Evolutionary conservation across 92 coral and sea anemone genomes (phyloP), one percentile per base, ranked within the genome.

Genomic region (Siderastrea radians): DNA sequence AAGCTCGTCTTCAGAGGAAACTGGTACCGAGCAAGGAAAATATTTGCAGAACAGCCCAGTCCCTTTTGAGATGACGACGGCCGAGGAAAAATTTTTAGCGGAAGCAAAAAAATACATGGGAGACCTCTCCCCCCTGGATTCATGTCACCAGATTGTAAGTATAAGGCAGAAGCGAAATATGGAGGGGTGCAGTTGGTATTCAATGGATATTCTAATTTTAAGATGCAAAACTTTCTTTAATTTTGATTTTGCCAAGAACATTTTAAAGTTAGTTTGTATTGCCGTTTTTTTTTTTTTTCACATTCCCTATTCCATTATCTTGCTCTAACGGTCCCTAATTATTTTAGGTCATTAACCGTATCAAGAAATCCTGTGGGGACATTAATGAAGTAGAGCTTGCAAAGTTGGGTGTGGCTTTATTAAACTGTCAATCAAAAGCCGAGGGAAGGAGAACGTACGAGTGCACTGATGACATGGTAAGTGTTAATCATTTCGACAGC

Each of bases 131-230:
- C 97, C 99, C 4, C 77, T 98, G 68, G 98, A 98, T 63, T 92
- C 98, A 7, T 98, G 99, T 58, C 99, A 98, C 71, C 99, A 98
- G 75, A 92, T 98, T 49, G 99, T 98, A 72, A 92, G 99, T 90
- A 49, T 2, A 10, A 2, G n/a, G n/a, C 45, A 5, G n/a, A 45
- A 74, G 13, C 10, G 47, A 53, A 8, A 53, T 7, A 26, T n/a
- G n/a, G 48, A 8, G 15, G 38, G 49, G 52, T 8, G 49, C 3
- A 14, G 52, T 26, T 26, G 38, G 38, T 26, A 26, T 26, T 26
- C 38, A 26, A 26, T 26, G 38, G 38, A 26, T 26, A 26, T 26
- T 26, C 38, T 26, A 26, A 26, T 26, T 26, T 26, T 26, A 26
- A 26, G 38, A 26, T 26, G 19, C 49, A 48, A 6, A 12, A 8